Conservation (phyloP, 2,888 invertebrate genomes). For the Sarcophaga subvicina region DNA sequence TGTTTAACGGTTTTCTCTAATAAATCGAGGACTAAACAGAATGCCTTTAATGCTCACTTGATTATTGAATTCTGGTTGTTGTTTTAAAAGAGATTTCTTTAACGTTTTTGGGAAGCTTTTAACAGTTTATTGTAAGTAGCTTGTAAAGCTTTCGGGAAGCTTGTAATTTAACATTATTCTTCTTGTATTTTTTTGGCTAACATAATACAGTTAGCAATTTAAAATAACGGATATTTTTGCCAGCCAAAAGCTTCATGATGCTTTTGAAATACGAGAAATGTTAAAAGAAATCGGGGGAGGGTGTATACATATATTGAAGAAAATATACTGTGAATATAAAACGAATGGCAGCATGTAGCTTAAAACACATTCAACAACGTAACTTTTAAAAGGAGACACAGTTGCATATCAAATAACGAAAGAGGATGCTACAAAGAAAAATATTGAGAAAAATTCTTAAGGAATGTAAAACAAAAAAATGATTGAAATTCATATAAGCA, state of each 20-base stretch:
- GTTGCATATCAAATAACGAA: background rate
- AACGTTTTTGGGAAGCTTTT: too few relatives aligned
- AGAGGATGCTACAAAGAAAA: conserved; percentile 1
- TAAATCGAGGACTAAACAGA: too few relatives aligned
- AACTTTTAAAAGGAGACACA: conserved; percentile 54
- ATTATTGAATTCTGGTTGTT: too few relatives aligned
- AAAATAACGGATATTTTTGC: background rate
- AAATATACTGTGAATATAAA: conserved; percentile 55
- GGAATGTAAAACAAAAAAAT: background rate
- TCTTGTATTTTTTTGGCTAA: too few relatives aligned
- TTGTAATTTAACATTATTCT: too few relatives aligned
- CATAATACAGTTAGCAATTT: too few relatives aligned
- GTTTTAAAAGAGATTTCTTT: too few relatives aligned
- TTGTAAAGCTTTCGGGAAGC: too few relatives aligned
- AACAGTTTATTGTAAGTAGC: too few relatives aligned
- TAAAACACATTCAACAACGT: conserved; percentile 63
- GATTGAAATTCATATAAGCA: conserved; percentile 12
- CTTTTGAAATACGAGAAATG: background rate
- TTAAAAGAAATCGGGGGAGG: background rate
- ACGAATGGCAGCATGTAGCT: conserved; percentile 55
- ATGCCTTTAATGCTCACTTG: too few relatives aligned
- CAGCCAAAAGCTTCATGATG: background rate
- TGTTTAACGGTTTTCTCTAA: too few relatives aligned
- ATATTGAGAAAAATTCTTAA: conserved; percentile 1
- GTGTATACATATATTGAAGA: background rate